Base-by-base conservation (phyloP, 2,888 invertebrate genomes). In the Papilio protenor region DNA sequence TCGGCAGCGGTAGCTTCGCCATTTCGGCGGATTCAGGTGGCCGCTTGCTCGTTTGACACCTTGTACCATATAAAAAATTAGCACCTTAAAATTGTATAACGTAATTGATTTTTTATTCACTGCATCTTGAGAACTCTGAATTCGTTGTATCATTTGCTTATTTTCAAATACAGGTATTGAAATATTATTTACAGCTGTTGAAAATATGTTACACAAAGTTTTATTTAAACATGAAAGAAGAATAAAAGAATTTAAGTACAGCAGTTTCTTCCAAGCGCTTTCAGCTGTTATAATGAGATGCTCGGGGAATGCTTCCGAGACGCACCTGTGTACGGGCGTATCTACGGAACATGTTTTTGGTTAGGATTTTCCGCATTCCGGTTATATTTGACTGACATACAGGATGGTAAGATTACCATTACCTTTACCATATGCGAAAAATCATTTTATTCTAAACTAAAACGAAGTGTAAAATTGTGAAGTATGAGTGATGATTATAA, bases 301-400 rank as follows among this genome's bases (percentile, higher is more conserved):
- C 33, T 27, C 14, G 45, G 45, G 66, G 66, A 66, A 66, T 45
- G 45, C 21, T 66, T 66, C n/a, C 1, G 21, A 21, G 21, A n/a
- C 40, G 45, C 66, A 66, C 66, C 66, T 66, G 66, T 66, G 66
- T 66, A 45, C 66, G 18, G 27, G 16, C 27, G 3, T 61, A 27
- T 61, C 27, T n/a, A 40, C 64, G 18, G n/a, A 66, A 45, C 45
- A 66, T 66, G 45, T 16, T 61, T 66, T 45, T 21, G n/a, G 40
- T 40, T 45, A 21, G 45, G 21, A 66, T 21, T 66, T 40, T 45
- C 27, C 27, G 61, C 27, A 61, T 61, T 61, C 55, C 3, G 6
- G 18, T 55, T 55, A 55, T n/a, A 55, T 55, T 61, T n/a, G 61
- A 27, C 14, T 27, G 16, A 61, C 1, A 21, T 27, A 27, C 16